Conservation (phyloP, 2,797 vertebrate species). For the Pampus argenteus region DNA sequence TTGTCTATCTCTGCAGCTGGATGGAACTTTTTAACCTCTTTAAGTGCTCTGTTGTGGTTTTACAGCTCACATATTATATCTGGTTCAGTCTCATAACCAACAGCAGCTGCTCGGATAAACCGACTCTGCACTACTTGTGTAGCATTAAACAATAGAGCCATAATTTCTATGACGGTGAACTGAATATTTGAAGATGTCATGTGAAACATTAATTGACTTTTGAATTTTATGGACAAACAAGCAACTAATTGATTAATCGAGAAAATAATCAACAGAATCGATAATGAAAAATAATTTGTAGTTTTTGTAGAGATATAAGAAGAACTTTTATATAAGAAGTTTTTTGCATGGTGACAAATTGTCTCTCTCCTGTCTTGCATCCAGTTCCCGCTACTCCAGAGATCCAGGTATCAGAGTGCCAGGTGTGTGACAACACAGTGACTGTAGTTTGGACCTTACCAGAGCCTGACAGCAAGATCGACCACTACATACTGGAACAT, state of each 20-base stretch:
- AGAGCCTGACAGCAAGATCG: conserved; percentile 91
- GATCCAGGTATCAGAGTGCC: conserved; percentile 89
- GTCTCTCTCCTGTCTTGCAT: conserved; percentile 14
- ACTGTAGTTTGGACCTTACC: conserved; percentile 89
- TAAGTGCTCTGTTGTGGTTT: conserved; percentile 28
- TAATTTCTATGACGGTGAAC: background rate
- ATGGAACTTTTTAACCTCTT: conserved; percentile 1
- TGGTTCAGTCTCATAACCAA: background rate
- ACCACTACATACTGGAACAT: conserved; percentile 94
- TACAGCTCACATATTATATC: background rate
- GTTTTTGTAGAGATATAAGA: background rate
- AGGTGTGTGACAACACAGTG: conserved; percentile 94
- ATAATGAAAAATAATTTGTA: background rate
- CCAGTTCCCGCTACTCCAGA: conserved; percentile 93
- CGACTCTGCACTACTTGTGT: background rate
- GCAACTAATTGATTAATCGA: too few relatives aligned
- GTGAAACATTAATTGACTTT: too few relatives aligned
- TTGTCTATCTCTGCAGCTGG: conserved; percentile 18
- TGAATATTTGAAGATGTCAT: background rate
- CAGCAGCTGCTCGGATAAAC: background rate
- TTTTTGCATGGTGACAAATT: background rate
- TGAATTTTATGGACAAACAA: too few relatives aligned
- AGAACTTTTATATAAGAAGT: too few relatives aligned
- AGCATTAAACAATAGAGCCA: background rate
- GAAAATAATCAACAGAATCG: too few relatives aligned